Evolutionary conservation across 2,888 invertebrate genomes (phyloP), one percentile per base, ranked within the genome.

Genomic region (Macrosoma leucophasiata): DNA sequence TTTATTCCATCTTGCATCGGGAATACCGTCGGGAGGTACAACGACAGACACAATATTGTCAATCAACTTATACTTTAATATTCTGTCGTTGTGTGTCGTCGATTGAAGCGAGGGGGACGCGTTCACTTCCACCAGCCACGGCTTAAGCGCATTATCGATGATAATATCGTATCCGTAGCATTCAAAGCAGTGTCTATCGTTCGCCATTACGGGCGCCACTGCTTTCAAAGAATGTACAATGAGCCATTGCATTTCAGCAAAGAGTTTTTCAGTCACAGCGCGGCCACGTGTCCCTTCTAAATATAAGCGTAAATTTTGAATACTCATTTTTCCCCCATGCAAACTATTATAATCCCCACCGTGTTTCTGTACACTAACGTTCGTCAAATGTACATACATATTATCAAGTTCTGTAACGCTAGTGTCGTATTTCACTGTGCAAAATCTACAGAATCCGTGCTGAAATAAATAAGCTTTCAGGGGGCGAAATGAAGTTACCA

Each of bases 111-210:
- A 97, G 0, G 98, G 98, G 0, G 97, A 97, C 1, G 97, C 96
- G 67, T 98, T 98, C 4, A 95, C 95, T 81, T 96, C 96, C 25
- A 96, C 93, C 7, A 96, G 82, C 96, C 96, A 98, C 0, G 97
- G 97, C 67, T 98, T 98, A 13, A 98, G 75, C 53, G 90, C 90
- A 59, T 95, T 93, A 67, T 98, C 97, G 49, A 98, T 96, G 48
- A 98, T 97, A 26, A 97, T 97, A 62, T 97, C 97, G 62, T 96
- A 97, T 29, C 98, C 97, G 57, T 97, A 98, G 59, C 96, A 96
- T 73, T 96, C 96, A 59, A 94, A 96, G 62, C 95, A 96, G 66
- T 96, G 95, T 19, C 95, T 86, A 76, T 98, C 97, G 53, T 95
- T 97, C 0, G 96, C 93, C 89, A 98, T 96, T 4, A 96, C 94